Conservation (phyloP, 2,797 vertebrate species). For the Onychomys arenicola region DNA sequence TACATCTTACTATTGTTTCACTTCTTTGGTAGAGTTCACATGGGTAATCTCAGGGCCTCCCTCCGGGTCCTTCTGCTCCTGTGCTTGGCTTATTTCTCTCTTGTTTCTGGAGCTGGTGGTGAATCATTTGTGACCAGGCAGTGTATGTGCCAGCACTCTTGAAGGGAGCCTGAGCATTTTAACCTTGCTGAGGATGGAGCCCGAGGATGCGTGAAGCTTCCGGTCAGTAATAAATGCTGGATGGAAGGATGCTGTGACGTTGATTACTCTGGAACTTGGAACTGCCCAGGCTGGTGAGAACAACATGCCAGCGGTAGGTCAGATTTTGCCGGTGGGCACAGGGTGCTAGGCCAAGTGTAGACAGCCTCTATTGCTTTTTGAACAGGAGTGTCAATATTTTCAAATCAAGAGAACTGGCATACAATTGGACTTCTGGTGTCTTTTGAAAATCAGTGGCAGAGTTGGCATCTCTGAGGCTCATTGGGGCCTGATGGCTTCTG, state of each 20-base stretch:
- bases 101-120: not conserved
- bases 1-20: not conserved
- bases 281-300: not conserved
- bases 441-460: not conserved
- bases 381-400: not conserved
- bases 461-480: not conserved
- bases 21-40: not conserved
- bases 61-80: not conserved
- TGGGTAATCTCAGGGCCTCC: rapidly evolving
- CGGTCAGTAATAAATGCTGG: not conserved
- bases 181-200: not conserved
- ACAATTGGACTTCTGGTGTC: not conserved
- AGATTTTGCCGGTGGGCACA: not conserved
- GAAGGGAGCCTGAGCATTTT: not conserved
- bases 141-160: not conserved
- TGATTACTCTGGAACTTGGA: not conserved
- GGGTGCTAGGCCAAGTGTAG: not conserved
- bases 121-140: not conserved
- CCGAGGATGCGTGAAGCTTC: not conserved
- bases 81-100: not conserved
- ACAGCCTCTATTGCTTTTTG: not conserved
- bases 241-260: rapidly evolving
- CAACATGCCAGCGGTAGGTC: not conserved
- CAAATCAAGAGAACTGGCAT: not conserved
- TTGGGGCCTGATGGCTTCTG: too few relatives aligned